phyloP scores from a whole-genome alignment of 1,140 invertebrate genomes.

The Antheraea pernyi region DNA sequence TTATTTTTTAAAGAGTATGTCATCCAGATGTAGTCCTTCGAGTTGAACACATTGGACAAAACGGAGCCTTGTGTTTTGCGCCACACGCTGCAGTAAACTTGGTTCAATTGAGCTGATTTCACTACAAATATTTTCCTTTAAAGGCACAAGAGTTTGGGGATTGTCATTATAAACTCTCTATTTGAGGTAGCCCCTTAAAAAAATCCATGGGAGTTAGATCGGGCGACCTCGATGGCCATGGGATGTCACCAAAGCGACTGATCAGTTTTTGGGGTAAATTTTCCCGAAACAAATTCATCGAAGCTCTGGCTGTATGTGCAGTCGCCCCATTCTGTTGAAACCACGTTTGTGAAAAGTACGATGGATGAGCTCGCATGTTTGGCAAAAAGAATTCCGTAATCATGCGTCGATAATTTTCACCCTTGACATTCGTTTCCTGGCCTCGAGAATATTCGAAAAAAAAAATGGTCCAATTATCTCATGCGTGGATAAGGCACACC shows the following conservation, averaged over 20 bases:
- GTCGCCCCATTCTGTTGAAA: conserved; percentile 38
- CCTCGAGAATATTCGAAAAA: conserved; percentile 16
- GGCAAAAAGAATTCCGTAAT: conserved; percentile 17
- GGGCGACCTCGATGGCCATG: conserved; percentile 39
- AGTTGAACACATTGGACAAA: conserved; percentile 26
- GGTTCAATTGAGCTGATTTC: conserved; percentile 19
- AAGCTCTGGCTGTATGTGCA: conserved; percentile 36
- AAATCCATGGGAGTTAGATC: conserved; percentile 52
- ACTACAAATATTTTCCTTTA: conserved; percentile 24
- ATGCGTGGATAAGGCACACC: conserved; percentile 9
- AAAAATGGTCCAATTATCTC: conserved; percentile 15
- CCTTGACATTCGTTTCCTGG: background rate
- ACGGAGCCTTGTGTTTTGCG: conserved; percentile 17
- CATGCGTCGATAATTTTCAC: conserved; percentile 11
- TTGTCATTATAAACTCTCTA: conserved; percentile 33
- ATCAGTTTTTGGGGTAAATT: conserved; percentile 37
- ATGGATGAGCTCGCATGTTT: background rate
- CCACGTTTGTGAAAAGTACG: background rate
- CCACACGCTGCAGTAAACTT: conserved; percentile 22
- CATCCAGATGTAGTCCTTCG: conserved; percentile 11
- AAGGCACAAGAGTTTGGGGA: conserved; percentile 18
- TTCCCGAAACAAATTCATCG: conserved; percentile 32
- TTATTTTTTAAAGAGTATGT: too few relatives aligned
- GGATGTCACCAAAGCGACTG: conserved; percentile 33
- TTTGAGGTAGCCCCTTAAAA: conserved; percentile 47